Base-by-base conservation (phyloP, 1,140 invertebrate genomes). In the Pomacea maculata region DNA sequence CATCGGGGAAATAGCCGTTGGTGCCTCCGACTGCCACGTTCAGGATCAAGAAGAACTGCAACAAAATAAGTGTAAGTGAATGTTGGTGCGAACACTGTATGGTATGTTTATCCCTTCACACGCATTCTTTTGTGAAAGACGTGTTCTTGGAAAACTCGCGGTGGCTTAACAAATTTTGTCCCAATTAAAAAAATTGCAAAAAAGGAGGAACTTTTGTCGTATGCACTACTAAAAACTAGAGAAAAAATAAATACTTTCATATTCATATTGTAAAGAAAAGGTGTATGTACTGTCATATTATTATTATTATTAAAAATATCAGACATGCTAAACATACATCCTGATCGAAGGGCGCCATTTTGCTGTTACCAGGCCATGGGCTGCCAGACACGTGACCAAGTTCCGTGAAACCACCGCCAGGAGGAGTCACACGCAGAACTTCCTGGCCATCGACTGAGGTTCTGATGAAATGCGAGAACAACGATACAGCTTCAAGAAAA, bases 1-100 rank as follows among this genome's bases (percentile, higher is more conserved):
- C 86, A 82, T 96, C 95, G 11, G 94, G 93, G 90, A 96, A 96
- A 85, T 93, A 93, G 3, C 84, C 83, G n/a, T 80, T 85, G n/a
- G 93, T 93, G 25, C 95, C 95, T 75, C 95, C 95, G 25, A 94
- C 95, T 34, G 94, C 95, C 29, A 96, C 86, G 8, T 95, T 95
- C 15, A 96, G 83, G 6, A 94, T 93, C 11, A 96, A 85, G 86
- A 95, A 95, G 90, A 95, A 96, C 86, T 87, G 79, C 10, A 80
- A 78, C 73, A 25, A 71, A 29, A 76, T 67, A 67, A 29, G 29
- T 19, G 57, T 61, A 11, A 8, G 5, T 5, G 14, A 70, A 70
- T 21, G 4, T 12, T 12, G 11, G 68, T 2, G 68, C 11, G 68
- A 29, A 9, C 1, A 70, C 68, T 12, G 68, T 67, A 67, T 7